phyloP scores from a whole-genome alignment of 2,797 vertebrate species.

The Spinibarbus caldwelli region DNA sequence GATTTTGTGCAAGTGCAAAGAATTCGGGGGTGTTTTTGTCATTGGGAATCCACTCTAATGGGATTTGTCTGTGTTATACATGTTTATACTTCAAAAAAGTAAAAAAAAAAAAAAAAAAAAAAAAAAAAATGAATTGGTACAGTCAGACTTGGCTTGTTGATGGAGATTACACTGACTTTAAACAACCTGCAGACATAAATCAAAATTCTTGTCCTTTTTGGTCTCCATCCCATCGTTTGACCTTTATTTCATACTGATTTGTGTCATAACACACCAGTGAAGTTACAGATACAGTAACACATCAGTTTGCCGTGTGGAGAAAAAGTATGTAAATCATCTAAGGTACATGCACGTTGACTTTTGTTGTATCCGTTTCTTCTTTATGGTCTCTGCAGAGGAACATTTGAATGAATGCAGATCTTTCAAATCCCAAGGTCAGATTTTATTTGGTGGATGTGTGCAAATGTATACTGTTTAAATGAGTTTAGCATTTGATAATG shows the following conservation, averaged over 20 bases:
- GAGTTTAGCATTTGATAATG: not conserved
- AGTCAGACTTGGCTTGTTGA: not conserved
- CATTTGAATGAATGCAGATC: not conserved
- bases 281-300: not conserved
- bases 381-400: not conserved
- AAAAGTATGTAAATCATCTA: not conserved
- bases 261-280: not conserved
- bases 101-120: no score
- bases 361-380: not conserved
- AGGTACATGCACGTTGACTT: not conserved
- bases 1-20: not conserved
- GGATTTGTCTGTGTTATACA: not conserved
- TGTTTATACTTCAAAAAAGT: not conserved
- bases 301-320: no score
- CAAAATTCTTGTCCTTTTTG: not conserved
- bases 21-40: no score
- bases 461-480: not conserved
- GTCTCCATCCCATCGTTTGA: not conserved
- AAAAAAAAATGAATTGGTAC: no score
- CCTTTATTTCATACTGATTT: not conserved
- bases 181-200: not conserved
- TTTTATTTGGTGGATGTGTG: not conserved
- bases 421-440: not conserved
- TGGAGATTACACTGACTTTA: not conserved
- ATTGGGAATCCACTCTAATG: not conserved